Evolutionary conservation across 2,113 vertebrate species (phyloP), one percentile per base, ranked within the genome.

Genomic region (Apeltes quadracus): DNA sequence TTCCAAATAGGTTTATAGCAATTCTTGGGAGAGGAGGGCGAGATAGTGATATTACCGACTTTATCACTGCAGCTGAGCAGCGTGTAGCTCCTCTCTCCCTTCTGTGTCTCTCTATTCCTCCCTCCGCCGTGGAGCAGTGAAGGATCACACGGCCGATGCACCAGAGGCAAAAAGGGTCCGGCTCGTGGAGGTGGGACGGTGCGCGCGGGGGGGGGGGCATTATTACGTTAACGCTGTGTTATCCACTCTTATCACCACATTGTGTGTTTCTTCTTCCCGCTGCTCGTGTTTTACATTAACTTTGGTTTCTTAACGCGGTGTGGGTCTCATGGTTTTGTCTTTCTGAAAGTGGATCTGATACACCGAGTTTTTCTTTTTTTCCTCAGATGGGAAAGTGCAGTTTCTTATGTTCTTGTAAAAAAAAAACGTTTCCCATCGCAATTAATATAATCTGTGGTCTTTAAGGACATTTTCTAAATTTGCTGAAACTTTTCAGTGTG

Each of bases 1-100:
- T 94, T 92, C 83, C 56, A 93, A 94, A 94, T 94, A 91, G 93
- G 91, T 93, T 94, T 94, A 93, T 91, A 89, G 93, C 91, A 87
- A 92, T 93, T 91, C 92, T 92, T 91, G 90, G 88, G 93, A 92
- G 92, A 92, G 90, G 87, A 92, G 87, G 84, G 89, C 80, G 81
- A 92, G 92, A 92, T 92, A 90, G 93, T 81, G 90, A 93, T 94
- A 94, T 94, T 92, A 94, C 92, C 83, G 89, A 91, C 92, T 93
- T 93, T 94, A 94, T 94, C 92, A 92, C 88, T 89, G 91, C 90
- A 85, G 91, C 89, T 79, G 82, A 92, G 88, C 85, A 85, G 86
- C 88, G 84, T 91, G 72, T 56, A 79, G 74, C 84, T 78, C 83
- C 82, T 83, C 82, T 83, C 82, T 75, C 73, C 67, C 72, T 87